Percentiles rank a stretch among this genome's conserved stretches.
Evolutionary conservation across 2,888 invertebrate genomes (phyloP).

Genomic region (Nipponacmea schrenckii): DNA sequence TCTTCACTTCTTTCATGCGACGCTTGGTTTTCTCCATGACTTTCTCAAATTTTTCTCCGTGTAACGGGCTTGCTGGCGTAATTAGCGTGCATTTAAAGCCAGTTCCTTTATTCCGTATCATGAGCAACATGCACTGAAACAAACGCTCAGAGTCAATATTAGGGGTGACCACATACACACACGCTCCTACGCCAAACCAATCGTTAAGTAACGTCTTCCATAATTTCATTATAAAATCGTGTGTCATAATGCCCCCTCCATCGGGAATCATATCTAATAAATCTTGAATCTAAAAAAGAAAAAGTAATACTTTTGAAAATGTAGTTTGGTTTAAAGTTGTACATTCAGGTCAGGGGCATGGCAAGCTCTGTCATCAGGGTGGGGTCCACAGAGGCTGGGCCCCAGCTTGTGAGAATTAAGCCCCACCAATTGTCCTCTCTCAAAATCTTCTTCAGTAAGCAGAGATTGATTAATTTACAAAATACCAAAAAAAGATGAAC

Average conservation of each 20-base stretch:
- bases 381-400: too few species aligned
- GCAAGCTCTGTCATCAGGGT: too few species aligned
- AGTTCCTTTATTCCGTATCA: slow-evolving; percentile 62
- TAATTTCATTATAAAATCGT: slow-evolving; percentile 59
- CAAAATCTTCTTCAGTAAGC: too few species aligned
- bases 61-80: slow-evolving; percentile 50
- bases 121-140: slow-evolving; percentile 54
- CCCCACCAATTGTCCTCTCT: too few species aligned
- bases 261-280: slow-evolving; percentile 60
- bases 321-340: too few species aligned
- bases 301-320: background rate
- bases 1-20: slow-evolving; percentile 59
- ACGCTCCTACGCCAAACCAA: slow-evolving; percentile 61
- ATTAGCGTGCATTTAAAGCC: slow-evolving; percentile 53
- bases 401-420: too few species aligned
- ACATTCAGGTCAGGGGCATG: too few species aligned
- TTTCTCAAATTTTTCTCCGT: slow-evolving; percentile 55
- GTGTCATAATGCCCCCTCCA: slow-evolving; percentile 60
- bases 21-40: slow-evolving; percentile 51
- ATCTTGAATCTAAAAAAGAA: slow-evolving; percentile 53
- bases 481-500: too few species aligned
- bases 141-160: slow-evolving; percentile 61
- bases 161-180: slow-evolving; percentile 58
- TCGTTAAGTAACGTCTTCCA: slow-evolving; percentile 61
- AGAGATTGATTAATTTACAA: too few species aligned